A percentile compares a stretch with the other conserved stretches of the same genome.
Conservation (phyloP, 2,888 invertebrate genomes). For the Drosophila emarginata region DNA sequence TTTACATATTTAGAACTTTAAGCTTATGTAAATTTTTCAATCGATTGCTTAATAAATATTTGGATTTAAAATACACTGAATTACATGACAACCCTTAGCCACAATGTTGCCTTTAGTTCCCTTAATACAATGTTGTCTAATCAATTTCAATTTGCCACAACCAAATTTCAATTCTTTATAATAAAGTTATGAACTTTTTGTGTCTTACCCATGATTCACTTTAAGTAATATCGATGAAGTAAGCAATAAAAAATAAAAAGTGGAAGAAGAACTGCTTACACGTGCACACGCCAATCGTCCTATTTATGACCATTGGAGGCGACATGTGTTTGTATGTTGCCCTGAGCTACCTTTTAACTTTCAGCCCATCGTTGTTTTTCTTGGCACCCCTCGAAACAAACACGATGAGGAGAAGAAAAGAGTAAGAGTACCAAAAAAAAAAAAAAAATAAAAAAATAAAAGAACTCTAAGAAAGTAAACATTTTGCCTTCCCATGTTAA, state of each 20-base stretch:
- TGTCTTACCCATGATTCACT: slow-evolving; percentile 41
- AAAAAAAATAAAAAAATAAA: slow-evolving; percentile 13
- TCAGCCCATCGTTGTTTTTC: slow-evolving; percentile 40
- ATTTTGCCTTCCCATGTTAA: slow-evolving; percentile 35
- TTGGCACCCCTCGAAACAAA: not conserved
- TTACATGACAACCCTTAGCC: slow-evolving; percentile 9
- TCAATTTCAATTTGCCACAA: slow-evolving; percentile 44
- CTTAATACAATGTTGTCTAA: slow-evolving; percentile 36
- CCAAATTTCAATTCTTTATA: slow-evolving; percentile 32
- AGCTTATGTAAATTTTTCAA: slow-evolving; percentile 32
- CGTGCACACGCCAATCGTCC: slow-evolving; percentile 13
- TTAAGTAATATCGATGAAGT: slow-evolving; percentile 40
- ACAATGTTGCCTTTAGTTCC: not conserved
- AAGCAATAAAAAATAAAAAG: no score
- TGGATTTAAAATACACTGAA: not conserved
- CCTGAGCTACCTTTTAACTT: slow-evolving; percentile 46
- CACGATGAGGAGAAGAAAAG: not conserved
- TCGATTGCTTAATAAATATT: slow-evolving; percentile 63
- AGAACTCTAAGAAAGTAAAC: slow-evolving; percentile 15
- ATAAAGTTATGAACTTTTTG: slow-evolving; percentile 24
- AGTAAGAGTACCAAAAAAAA: slow-evolving; percentile 10
- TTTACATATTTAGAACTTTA: slow-evolving; percentile 35
- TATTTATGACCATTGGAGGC: slow-evolving; percentile 13
- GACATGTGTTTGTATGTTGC: slow-evolving; percentile 39
- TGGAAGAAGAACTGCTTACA: slow-evolving; percentile 22